These are phyloP conservation scores for Spicauda simplicius DNA, from an alignment of 2,888 invertebrate genomes.

Conservation along the genomic window DNA sequence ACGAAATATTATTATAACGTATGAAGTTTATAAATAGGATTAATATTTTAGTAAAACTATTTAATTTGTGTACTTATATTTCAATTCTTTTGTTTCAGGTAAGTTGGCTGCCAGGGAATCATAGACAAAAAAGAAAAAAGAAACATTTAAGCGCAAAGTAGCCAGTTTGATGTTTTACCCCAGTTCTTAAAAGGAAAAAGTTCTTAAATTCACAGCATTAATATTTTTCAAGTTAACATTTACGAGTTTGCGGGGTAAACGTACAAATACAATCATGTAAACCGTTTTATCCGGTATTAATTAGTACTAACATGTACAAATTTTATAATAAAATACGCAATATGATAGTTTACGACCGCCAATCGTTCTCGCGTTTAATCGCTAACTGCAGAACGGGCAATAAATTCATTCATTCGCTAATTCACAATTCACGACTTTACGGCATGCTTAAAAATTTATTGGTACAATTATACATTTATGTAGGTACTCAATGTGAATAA, in stretches of 20 bases:
- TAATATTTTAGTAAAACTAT: too few species aligned
- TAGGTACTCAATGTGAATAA: neutral
- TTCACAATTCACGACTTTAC: constrained; percentile 3
- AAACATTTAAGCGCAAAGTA: too few species aligned
- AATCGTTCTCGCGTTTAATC: neutral
- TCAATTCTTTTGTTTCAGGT: constrained; percentile 18
- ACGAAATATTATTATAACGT: neutral
- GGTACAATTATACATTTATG: constrained; percentile 1
- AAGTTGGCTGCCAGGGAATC: constrained; percentile 3
- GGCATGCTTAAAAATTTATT: constrained; percentile 3
- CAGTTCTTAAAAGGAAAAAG: too few species aligned
- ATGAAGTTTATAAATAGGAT: too few species aligned
- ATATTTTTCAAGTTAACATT: too few species aligned
- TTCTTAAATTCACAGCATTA: too few species aligned
- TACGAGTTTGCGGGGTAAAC: too few species aligned
- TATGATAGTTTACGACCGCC: neutral
- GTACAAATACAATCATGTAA: too few species aligned
- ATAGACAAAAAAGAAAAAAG: neutral
- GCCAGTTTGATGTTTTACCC: too few species aligned
- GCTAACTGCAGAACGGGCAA: constrained; percentile 1
- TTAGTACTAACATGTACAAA: neutral
- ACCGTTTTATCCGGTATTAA: neutral
- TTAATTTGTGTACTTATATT: neutral
- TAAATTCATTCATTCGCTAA: constrained; percentile 3
- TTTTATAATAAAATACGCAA: neutral